Evolutionary conservation across 2,888 invertebrate species (phyloP).

Genomic region (Parochlus steinenii): DNA sequence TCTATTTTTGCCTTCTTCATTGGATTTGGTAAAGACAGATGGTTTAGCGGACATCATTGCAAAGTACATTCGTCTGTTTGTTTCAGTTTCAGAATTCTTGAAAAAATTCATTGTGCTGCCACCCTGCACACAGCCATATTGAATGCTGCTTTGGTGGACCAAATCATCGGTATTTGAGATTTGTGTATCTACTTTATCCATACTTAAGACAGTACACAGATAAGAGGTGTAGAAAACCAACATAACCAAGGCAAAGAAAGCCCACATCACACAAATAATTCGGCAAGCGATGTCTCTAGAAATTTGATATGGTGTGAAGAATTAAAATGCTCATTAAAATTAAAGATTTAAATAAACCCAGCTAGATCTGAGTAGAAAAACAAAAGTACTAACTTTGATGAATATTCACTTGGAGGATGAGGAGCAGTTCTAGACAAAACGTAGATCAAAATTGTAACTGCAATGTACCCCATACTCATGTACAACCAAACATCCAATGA

Average conservation of each 20-base stretch:
- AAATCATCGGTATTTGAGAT: slow-evolving; percentile 83
- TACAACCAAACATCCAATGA: slow-evolving; percentile 79
- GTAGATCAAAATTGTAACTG: slow-evolving; percentile 67
- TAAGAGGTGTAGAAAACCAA: slow-evolving; percentile 84
- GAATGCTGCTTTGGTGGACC: slow-evolving; percentile 80
- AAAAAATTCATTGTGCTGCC: slow-evolving; percentile 90
- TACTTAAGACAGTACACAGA: no score
- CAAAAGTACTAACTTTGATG: no score
- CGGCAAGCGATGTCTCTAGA: no score
- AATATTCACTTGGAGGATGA: no score
- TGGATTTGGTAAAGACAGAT: slow-evolving; percentile 60
- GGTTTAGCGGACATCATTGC: slow-evolving; percentile 73
- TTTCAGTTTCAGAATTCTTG: no score
- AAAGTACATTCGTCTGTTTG: slow-evolving; percentile 83
- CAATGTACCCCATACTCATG: slow-evolving; percentile 70
- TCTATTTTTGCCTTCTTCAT: no score
- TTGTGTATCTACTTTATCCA: slow-evolving; percentile 76
- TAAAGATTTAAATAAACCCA: no score
- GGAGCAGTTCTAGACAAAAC: slow-evolving; percentile 51
- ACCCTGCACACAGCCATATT: slow-evolving; percentile 72
- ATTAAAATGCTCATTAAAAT: no score
- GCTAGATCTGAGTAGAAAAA: no score
- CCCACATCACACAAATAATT: slow-evolving; percentile 64
- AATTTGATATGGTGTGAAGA: no score
- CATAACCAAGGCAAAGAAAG: slow-evolving; percentile 69